Evolutionary conservation across 2,113 vertebrate genomes (phyloP), one percentile per base, ranked within the genome.

Genomic region (Pelobates fuscus): DNA sequence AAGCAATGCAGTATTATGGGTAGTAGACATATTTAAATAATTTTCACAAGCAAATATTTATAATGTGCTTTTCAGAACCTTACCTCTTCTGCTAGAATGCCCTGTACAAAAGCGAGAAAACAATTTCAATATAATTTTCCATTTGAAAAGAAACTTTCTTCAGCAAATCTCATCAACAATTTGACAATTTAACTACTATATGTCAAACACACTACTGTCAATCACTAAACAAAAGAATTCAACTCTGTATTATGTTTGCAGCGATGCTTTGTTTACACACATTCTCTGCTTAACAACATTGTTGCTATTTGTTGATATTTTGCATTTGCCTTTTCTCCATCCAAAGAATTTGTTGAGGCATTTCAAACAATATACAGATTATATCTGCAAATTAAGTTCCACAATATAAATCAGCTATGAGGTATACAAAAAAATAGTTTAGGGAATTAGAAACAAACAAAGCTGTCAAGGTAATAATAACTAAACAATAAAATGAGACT

Each of bases 141-240:
- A 60, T 60, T 60, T 60, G 30, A 71, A 60, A 71, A 41, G 26
- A 26, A 61, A 61, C 43, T 26, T 61, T 43, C 57, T 71, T 18
- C 60, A 32, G 29, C 30, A 62, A 60, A 55, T 46, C 68, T 55
- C 18, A 60, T 70, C 68, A 59, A 43, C 21, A 70, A 59, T 44
- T 30, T 71, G 69, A 71, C 69, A 71, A 54, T 57, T 71, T 71
- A 71, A 71, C 37, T 61, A 71, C 58, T 61, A 54, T 58, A 71
- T 71, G 46, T 57, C 69, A 71, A 71, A 71, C 60, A 37, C 41
- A 71, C 46, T 49, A 18, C 69, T 71, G 69, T 61, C 69, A 71
- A 26, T 61, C 37, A 44, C 67, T 71, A 71, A 71, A 71, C 58
- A 71, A 62, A 62, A 25, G 37, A 62, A 14, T 43, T 49, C 58